A percentile compares a stretch with the other conserved stretches of the same genome.
Evolutionary conservation across 2,888 invertebrate species (phyloP).

Genomic region (Nephrotoma guestfalica): DNA sequence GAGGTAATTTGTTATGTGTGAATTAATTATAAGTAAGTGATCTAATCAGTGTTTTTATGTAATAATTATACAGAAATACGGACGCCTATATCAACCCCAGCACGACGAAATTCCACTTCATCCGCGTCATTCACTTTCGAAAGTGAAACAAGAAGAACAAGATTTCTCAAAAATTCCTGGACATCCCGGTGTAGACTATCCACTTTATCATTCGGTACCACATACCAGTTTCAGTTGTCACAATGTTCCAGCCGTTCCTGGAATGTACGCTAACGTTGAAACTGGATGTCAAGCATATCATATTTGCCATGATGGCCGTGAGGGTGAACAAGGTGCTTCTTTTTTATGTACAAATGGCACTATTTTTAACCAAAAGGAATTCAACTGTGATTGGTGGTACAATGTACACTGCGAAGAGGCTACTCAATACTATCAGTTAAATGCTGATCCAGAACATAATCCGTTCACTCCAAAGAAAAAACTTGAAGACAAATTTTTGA

Average conservation of each 20-base stretch:
- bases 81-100: constrained; percentile 24
- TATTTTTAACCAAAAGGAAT: constrained; percentile 71
- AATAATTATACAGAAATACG: constrained; percentile 20
- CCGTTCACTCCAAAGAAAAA: constrained; percentile 64
- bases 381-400: constrained; percentile 86
- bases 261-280: constrained; percentile 84
- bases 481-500: constrained; percentile 28
- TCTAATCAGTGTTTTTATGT: neutral
- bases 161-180: constrained; percentile 72
- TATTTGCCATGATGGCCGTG: constrained; percentile 74
- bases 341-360: constrained; percentile 81
- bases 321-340: constrained; percentile 67
- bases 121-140: constrained; percentile 9
- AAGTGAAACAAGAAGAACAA: constrained; percentile 42
- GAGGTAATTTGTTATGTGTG: neutral
- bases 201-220: constrained; percentile 62
- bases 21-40: neutral
- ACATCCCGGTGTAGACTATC: constrained; percentile 65
- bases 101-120: constrained; percentile 4
- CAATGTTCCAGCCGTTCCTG: constrained; percentile 63
- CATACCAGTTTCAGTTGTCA: constrained; percentile 66
- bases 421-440: constrained; percentile 59
- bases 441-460: constrained; percentile 65
- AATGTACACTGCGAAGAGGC: constrained; percentile 72
- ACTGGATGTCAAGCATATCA: constrained; percentile 82